Evolutionary conservation across 2,113 vertebrate genomes (phyloP).

Genomic region (Carettochelys insculpta): DNA sequence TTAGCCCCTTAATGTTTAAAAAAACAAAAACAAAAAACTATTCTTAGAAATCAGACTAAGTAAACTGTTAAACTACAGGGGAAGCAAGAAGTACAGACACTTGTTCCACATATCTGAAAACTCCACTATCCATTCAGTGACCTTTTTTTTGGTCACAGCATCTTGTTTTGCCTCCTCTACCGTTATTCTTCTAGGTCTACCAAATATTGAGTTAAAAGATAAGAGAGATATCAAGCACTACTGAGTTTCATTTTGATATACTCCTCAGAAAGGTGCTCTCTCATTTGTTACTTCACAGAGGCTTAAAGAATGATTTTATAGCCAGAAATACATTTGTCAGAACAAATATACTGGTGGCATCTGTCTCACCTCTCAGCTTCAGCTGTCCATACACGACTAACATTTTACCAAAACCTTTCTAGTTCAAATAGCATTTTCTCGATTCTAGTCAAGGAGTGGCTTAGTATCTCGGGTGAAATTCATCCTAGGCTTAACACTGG

Average conservation of each 20-base stretch:
- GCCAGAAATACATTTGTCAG: background rate
- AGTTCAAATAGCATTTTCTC: conserved; percentile 2
- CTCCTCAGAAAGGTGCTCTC: background rate
- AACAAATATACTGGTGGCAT: background rate
- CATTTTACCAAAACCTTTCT: background rate
- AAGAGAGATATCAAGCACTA: conserved; percentile 8
- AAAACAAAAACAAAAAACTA: too few relatives aligned
- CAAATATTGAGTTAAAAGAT: conserved; percentile 2
- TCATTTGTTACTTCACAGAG: background rate
- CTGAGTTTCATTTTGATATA: background rate
- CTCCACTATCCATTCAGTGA: background rate
- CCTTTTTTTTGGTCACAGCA: background rate
- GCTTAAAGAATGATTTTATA: background rate
- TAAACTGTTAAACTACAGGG: conserved; percentile 25
- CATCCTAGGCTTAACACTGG: conserved; percentile 3
- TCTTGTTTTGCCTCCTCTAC: background rate
- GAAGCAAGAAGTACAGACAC: background rate
- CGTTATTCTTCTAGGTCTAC: background rate
- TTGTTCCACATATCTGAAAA: background rate
- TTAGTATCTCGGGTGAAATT: background rate
- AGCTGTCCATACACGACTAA: background rate
- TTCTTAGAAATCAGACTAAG: background rate
- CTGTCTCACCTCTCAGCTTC: background rate
- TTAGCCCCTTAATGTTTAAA: background rate
- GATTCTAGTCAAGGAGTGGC: background rate